A percentile compares a stretch with the other conserved stretches of the same genome.
phyloP scores from a whole-genome alignment of 2,113 vertebrate species.

The Hippocampus zosterae region DNA sequence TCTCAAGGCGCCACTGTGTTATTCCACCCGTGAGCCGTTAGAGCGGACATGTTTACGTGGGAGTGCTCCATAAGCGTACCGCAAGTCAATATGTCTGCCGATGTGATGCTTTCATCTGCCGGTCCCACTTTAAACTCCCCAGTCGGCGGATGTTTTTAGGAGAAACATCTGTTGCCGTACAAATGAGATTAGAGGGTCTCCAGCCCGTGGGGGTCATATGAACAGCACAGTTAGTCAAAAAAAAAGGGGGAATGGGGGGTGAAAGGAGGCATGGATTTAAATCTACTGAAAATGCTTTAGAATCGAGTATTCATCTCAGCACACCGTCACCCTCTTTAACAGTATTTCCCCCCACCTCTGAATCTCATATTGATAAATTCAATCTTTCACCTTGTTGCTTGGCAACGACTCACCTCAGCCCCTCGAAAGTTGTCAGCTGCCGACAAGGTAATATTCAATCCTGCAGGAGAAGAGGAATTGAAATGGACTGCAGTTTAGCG shows the following conservation, averaged over 20 bases:
- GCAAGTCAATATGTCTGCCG: slow-evolving; percentile 55
- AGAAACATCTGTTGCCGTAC: slow-evolving; percentile 70
- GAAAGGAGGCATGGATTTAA: slow-evolving; percentile 56
- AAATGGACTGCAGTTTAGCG: slow-evolving; percentile 13
- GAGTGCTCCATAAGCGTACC: slow-evolving; percentile 32
- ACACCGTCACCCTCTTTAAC: slow-evolving; percentile 39
- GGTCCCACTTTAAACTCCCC: slow-evolving; percentile 51
- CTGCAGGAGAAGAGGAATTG: slow-evolving; percentile 22
- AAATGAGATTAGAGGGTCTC: slow-evolving; percentile 68
- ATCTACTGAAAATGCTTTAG: slow-evolving; percentile 37
- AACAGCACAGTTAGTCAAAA: slow-evolving; percentile 52
- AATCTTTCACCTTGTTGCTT: slow-evolving; percentile 63
- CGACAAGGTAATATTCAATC: slow-evolving; percentile 55
- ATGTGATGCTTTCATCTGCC: slow-evolving; percentile 62
- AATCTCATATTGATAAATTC: slow-evolving; percentile 40
- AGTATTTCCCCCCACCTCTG: slow-evolving; percentile 4
- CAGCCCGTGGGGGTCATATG: slow-evolving; percentile 52
- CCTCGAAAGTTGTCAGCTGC: slow-evolving; percentile 47
- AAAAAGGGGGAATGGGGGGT: slow-evolving; percentile 43
- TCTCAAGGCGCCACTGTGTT: too few relatives aligned
- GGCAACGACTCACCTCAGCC: slow-evolving; percentile 58
- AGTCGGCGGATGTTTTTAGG: slow-evolving; percentile 67
- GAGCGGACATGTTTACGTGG: slow-evolving; percentile 31
- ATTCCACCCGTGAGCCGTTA: too few relatives aligned
- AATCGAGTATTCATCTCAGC: slow-evolving; percentile 44